These are phyloP conservation scores for Macroteleia sp. DNA, from an alignment of 2,888 invertebrate genomes.

Conservation along the genomic window DNA sequence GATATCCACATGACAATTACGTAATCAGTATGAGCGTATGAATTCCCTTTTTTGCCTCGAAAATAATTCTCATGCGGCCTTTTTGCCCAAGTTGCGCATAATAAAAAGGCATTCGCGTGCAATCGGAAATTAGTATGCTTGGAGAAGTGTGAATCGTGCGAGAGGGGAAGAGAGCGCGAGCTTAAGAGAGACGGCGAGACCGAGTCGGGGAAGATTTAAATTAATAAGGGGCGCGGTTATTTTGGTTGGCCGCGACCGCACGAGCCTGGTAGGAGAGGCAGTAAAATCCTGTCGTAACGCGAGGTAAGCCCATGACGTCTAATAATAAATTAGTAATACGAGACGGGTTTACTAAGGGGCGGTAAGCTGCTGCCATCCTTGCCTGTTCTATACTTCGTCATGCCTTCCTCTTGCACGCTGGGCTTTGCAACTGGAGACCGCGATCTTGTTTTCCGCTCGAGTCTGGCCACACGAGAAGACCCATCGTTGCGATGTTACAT, in stretches of 20 bases:
- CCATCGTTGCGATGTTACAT: slow-evolving; percentile 38
- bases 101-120: slow-evolving; percentile 49
- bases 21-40: slow-evolving; percentile 32
- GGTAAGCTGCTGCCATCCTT: slow-evolving; percentile 73
- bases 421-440: slow-evolving; percentile 79
- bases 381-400: slow-evolving; percentile 66
- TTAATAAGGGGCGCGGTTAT: slow-evolving; percentile 65
- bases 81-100: slow-evolving; percentile 31
- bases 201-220: slow-evolving; percentile 54
- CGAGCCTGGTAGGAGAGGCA: slow-evolving; percentile 44
- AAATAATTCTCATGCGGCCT: slow-evolving; percentile 17
- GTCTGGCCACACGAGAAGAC: slow-evolving; percentile 49
- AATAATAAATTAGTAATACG: slow-evolving; percentile 83
- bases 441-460: slow-evolving; percentile 59
- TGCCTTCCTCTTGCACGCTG: slow-evolving; percentile 54
- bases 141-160: slow-evolving; percentile 33
- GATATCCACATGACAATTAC: slow-evolving; percentile 33
- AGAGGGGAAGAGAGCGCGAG: neutral
- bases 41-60: slow-evolving; percentile 17
- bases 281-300: slow-evolving; percentile 73
- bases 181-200: slow-evolving; percentile 6
- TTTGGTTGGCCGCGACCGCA: slow-evolving; percentile 50
- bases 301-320: slow-evolving; percentile 75
- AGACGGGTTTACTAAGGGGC: slow-evolving; percentile 76
- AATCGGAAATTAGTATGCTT: slow-evolving; percentile 48